Percentiles rank a stretch among this genome's conserved stretches.
phyloP scores from a whole-genome alignment of 1,140 invertebrate genomes.

The Polypedilum vanderplanki region DNA sequence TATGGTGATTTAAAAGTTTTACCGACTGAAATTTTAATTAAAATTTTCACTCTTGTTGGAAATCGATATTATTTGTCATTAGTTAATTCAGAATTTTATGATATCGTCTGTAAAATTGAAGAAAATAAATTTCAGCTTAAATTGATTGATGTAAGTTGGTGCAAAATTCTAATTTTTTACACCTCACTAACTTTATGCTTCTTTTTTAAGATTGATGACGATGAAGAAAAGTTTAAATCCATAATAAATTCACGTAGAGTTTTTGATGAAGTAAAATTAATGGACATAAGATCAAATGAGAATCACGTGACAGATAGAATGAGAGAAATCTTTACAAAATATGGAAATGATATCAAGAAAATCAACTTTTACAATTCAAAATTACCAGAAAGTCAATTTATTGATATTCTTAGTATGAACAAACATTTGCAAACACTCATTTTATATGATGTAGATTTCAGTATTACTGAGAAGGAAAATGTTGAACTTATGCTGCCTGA shows the following conservation, averaged over 20 bases:
- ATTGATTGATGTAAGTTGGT: background rate
- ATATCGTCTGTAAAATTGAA: background rate
- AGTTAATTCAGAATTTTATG: background rate
- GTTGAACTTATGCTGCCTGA: background rate
- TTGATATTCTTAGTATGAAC: background rate
- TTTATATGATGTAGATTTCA: background rate
- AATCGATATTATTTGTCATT: background rate
- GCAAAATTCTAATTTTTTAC: too few species aligned
- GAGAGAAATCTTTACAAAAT: background rate
- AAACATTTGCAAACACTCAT: background rate
- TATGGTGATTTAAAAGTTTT: background rate
- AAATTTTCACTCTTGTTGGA: background rate
- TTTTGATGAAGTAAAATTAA: background rate
- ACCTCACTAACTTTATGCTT: background rate
- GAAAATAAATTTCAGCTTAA: background rate
- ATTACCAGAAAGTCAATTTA: background rate
- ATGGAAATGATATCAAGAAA: background rate
- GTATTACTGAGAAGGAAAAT: background rate
- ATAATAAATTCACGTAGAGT: background rate
- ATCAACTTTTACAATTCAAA: background rate
- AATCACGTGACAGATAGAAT: background rate
- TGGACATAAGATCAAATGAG: background rate
- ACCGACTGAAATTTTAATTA: background rate
- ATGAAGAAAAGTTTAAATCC: background rate
- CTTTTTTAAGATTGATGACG: slow-evolving; percentile 2